phyloP scores from a whole-genome alignment of 30 jellyfish, hydroid and myxozoan genomes.

The Sanderia malayensis region DNA sequence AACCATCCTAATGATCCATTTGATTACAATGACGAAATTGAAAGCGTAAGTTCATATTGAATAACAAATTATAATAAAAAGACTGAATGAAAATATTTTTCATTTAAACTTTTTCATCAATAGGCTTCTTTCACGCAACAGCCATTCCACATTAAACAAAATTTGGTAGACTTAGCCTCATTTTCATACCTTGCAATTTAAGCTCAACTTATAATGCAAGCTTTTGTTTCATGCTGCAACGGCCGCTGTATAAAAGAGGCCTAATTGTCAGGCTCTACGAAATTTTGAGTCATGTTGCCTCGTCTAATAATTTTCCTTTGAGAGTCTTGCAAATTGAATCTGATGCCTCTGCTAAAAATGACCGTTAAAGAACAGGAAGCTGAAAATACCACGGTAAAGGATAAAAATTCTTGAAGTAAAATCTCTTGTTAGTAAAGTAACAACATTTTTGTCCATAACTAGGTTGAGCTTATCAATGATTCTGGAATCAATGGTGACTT shows the following conservation, averaged over 20 bases:
- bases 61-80: neutral
- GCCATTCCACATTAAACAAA: neutral
- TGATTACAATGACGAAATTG: neutral
- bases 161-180: neutral
- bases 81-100: neutral
- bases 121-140: constrained; percentile 3
- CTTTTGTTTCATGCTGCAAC: constrained; percentile 1
- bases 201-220: neutral
- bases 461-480: constrained; percentile 17
- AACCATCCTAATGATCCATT: neutral
- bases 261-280: constrained; percentile 2
- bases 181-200: constrained; percentile 1
- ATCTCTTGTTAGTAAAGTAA: neutral
- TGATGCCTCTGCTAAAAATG: neutral
- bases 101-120: neutral
- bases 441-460: neutral
- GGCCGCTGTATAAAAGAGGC: constrained; percentile 5
- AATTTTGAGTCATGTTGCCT: constrained; percentile 1
- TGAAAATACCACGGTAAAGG: neutral
- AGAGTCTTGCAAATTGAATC: neutral
- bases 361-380: constrained; percentile 4
- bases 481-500: constrained; percentile 49
- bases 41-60: constrained; percentile 1
- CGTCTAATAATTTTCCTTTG: neutral
- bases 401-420: neutral